Evolutionary conservation across 2,888 invertebrate genomes (phyloP), one percentile per base, ranked within the genome.

Genomic region (Apamea crenata): DNA sequence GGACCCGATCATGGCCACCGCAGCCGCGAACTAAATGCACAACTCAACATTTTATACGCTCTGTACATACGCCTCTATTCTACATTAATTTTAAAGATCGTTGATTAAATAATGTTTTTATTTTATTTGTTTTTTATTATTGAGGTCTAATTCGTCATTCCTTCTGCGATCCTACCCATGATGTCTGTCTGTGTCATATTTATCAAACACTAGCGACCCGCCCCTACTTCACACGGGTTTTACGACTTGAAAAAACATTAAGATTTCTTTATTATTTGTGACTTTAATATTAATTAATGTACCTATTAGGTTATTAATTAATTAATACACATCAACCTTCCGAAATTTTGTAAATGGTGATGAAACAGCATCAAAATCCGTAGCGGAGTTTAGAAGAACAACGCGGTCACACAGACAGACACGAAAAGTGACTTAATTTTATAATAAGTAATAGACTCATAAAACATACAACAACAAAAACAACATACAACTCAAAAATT

Each of bases 1-100:
- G 77, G 98, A 98, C 92, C 97, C 97, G 7, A 87, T 97, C 2
- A 66, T 72, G 1, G 78, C 70, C 1, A 40, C 61, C 8, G 56
- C 50, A 12, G 47, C 44, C n/a, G 69, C 81, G 2, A 79, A 80
- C 47, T 87, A 40, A 88, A 81, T 32, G 74, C 77, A 81, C 83
- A 81, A 61, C 32, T 29, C 65, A 69, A 81, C 2, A 70, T 69
- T 80, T 82, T 86, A 75, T 77, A 90, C 78, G 47, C 79, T 47
- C 71, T 87, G 85, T 85, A 89, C 78, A 84, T 86, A 89, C 4
- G 56, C 68, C 73, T 32, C 47, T 80, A 80, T 29, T 69, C 32
- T 80, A 86, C 47, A 47, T 77, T 87, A 85, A 83, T 87, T 87
- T 85, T 73, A 83, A 83, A 71, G 66, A 87, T 78, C 67, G 74